Percentiles rank a stretch among this genome's conserved stretches.
Conservation (phyloP, 2,797 vertebrate genomes). For the Pristis pectinata region DNA sequence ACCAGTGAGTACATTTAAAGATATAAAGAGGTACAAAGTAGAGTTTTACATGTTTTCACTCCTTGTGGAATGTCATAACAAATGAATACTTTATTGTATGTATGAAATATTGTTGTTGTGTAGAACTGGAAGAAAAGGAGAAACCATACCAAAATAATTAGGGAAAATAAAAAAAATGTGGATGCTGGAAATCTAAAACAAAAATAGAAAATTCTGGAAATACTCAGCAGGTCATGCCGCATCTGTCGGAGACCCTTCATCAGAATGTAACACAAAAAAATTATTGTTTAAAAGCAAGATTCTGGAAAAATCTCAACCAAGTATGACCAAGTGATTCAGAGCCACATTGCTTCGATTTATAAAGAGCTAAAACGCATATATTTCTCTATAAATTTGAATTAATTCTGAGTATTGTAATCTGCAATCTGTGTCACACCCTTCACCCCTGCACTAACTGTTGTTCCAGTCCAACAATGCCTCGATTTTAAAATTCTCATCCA, state of each 20-base stretch:
- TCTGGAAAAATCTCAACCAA: conserved; percentile 1
- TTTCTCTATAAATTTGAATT: not conserved
- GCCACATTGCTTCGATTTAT: not conserved
- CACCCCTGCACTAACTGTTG: not conserved
- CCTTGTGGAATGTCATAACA: not conserved
- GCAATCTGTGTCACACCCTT: not conserved
- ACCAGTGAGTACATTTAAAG: not conserved
- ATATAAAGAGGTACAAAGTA: not conserved
- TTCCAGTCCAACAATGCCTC: not conserved
- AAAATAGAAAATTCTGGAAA: no score
- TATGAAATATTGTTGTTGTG: not conserved
- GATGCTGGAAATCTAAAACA: not conserved
- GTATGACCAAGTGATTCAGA: not conserved
- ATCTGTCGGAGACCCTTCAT: no score
- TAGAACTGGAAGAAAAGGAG: not conserved
- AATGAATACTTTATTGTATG: not conserved
- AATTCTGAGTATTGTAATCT: no score
- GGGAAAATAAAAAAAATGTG: not conserved
- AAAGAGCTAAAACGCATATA: not conserved
- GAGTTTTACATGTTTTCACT: not conserved
- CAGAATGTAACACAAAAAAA: no score
- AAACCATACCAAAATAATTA: not conserved
- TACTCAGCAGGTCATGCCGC: no score
- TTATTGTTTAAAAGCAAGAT: not conserved
- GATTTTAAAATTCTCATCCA: not conserved